A percentile compares a stretch with the other conserved stretches of the same genome.
These are phyloP conservation scores for Eupithecia subumbrata DNA, from an alignment of 2,888 invertebrate genomes.

Conservation along the genomic window DNA sequence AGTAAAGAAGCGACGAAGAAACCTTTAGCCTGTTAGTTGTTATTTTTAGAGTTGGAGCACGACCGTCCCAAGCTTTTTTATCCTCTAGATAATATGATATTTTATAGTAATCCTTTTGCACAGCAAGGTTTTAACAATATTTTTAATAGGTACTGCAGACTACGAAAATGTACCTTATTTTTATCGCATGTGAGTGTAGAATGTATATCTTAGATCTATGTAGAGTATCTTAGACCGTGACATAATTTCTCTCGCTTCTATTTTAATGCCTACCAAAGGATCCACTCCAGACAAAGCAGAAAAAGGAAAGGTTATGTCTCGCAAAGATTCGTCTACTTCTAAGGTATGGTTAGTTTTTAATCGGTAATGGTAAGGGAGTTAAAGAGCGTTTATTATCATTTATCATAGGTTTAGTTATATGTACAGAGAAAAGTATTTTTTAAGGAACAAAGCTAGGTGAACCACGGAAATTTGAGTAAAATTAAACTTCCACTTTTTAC, in stretches of 20 bases:
- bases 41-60: too few species aligned
- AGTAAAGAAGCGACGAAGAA: too few species aligned
- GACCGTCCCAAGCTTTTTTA: too few species aligned
- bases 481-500: not conserved
- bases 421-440: not conserved
- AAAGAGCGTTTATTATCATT: slow-evolving; percentile 13
- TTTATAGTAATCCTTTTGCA: too few species aligned
- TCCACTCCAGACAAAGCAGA: slow-evolving; percentile 36
- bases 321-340: slow-evolving; percentile 37
- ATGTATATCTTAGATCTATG: not conserved
- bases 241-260: slow-evolving; percentile 46
- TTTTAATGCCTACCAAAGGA: slow-evolving; percentile 42
- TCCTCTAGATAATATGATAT: too few species aligned
- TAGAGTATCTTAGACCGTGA: slow-evolving; percentile 36
- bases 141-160: too few species aligned
- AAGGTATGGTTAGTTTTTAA: slow-evolving; percentile 40
- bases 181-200: not conserved
- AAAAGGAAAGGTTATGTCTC: slow-evolving; percentile 48
- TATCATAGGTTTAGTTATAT: not conserved
- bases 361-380: slow-evolving; percentile 18
- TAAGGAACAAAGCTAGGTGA: not conserved
- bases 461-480: too few species aligned
- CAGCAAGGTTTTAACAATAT: too few species aligned
- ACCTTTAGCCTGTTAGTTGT: too few species aligned
- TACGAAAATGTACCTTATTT: not conserved